Percentiles rank a stretch among this genome's conserved stretches.
Conservation (phyloP, 1,140 invertebrate genomes). For the Sinonovacula constricta region DNA sequence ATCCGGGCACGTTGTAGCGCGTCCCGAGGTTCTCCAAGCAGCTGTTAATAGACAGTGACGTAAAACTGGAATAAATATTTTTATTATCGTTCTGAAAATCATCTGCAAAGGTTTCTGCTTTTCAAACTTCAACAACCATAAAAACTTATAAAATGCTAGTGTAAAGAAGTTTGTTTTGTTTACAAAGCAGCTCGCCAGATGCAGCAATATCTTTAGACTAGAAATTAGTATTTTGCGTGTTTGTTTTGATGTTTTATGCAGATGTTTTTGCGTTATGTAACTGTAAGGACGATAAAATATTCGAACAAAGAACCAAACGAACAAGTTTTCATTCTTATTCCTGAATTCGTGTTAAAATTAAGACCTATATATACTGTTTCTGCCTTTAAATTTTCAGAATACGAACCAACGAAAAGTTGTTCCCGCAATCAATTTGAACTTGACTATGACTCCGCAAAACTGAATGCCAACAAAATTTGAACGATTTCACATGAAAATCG, state of each 20-base stretch:
- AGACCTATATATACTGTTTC: neutral
- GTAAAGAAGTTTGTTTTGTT: neutral
- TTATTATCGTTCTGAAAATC: neutral
- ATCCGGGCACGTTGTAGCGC: conserved; percentile 45
- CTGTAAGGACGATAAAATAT: too few species aligned
- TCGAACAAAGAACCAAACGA: too few species aligned
- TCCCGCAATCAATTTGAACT: neutral
- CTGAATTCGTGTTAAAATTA: neutral
- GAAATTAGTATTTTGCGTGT: too few species aligned
- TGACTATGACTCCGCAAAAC: neutral
- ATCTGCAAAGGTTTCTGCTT: neutral
- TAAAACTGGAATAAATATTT: neutral
- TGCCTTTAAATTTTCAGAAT: neutral
- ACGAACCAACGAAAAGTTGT: neutral
- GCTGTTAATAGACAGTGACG: neutral
- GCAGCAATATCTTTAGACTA: too few species aligned
- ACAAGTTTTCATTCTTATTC: too few species aligned
- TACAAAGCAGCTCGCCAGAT: too few species aligned
- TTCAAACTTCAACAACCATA: neutral
- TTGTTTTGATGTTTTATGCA: too few species aligned
- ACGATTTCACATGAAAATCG: neutral
- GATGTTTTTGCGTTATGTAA: too few species aligned
- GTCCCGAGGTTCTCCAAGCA: conserved; percentile 30
- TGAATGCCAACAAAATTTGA: neutral
- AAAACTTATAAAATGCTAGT: neutral